These are phyloP conservation scores for Acrocera orbiculus DNA, from an alignment of 2,888 invertebrate genomes.

Conservation along the genomic window DNA sequence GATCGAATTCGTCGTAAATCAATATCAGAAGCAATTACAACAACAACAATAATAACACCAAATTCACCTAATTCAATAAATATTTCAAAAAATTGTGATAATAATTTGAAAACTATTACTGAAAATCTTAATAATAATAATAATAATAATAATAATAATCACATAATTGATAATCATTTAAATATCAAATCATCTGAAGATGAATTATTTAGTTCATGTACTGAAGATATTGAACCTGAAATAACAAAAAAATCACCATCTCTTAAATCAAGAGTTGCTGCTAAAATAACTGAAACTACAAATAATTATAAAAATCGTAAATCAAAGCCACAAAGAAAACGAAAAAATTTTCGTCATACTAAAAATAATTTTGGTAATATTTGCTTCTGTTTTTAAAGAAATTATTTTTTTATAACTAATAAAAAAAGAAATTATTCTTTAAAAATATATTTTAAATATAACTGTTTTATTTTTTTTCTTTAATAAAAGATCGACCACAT, in stretches of 20 bases:
- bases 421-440: too few relatives aligned
- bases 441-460: too few relatives aligned
- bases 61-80: too few relatives aligned
- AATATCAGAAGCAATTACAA: slow-evolving; percentile 18
- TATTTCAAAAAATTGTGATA: background rate
- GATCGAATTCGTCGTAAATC: slow-evolving; percentile 23
- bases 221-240: background rate
- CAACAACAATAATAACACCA: slow-evolving; percentile 11
- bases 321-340: slow-evolving; percentile 19
- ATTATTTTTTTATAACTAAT: too few relatives aligned
- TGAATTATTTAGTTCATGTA: slow-evolving; percentile 1
- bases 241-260: slow-evolving; percentile 17
- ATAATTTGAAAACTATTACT: background rate
- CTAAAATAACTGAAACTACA: slow-evolving; percentile 24
- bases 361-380: slow-evolving; percentile 25
- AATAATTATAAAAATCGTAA: slow-evolving; percentile 23
- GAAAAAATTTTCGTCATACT: slow-evolving; percentile 17
- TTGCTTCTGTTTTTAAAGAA: too few relatives aligned
- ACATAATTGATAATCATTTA: background rate
- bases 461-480: slow-evolving; percentile 5
- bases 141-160: background rate
- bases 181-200: slow-evolving; percentile 12
- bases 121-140: too few relatives aligned
- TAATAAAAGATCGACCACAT: slow-evolving; percentile 24
- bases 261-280: slow-evolving; percentile 26